Evolutionary conservation across 2,113 vertebrate species (phyloP).

Genomic region (Tyrannus savana): DNA sequence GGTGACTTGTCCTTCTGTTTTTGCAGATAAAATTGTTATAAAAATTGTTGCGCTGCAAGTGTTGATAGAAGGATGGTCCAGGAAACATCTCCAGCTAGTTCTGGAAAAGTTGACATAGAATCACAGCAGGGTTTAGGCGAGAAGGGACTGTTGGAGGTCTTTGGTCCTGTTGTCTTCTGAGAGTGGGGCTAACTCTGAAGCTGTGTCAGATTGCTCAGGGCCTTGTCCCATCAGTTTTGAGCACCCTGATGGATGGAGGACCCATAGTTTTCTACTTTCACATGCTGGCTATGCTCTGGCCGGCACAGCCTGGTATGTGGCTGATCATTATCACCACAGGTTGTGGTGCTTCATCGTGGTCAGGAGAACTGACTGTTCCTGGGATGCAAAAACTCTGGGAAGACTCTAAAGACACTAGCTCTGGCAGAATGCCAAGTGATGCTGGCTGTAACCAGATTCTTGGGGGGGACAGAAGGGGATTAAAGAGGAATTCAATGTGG

Average conservation of each 20-base stretch:
- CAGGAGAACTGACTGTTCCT: neutral
- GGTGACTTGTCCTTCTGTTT: neutral
- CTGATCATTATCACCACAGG: neutral
- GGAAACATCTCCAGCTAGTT: neutral
- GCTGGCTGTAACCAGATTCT: neutral
- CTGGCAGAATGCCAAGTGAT: neutral
- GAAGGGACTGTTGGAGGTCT: neutral
- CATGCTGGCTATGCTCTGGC: fast-evolving
- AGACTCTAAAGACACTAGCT: neutral
- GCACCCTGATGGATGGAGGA: neutral
- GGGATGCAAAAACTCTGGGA: neutral
- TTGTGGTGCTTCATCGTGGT: neutral
- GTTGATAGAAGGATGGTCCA: neutral
- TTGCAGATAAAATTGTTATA: neutral
- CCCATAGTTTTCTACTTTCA: neutral
- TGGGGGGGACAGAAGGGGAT: neutral
- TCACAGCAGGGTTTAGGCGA: neutral
- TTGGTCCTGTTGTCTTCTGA: neutral
- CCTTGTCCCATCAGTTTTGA: neutral
- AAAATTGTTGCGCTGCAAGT: neutral
- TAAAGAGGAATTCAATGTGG: neutral
- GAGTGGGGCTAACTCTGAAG: neutral
- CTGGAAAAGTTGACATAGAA: neutral
- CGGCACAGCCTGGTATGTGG: neutral
- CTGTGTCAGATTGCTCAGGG: neutral